Evolutionary conservation across 2,888 invertebrate species (phyloP).

Genomic region (Megastigmus dorsalis): DNA sequence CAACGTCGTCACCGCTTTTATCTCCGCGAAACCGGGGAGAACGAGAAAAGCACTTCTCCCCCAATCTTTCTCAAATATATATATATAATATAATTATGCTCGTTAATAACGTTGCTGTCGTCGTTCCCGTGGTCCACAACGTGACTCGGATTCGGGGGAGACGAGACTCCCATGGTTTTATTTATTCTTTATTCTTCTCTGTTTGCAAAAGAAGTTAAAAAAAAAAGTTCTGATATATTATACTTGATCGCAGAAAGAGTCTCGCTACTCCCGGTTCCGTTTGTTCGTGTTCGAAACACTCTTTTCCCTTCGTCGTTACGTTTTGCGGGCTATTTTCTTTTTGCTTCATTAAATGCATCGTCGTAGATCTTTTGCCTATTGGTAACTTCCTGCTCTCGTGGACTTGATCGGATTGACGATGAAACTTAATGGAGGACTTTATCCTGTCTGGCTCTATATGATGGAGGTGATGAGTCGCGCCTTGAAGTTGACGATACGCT

Average conservation of each 20-base stretch:
- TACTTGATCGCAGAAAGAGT: neutral
- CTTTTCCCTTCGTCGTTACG: neutral
- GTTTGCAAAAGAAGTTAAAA: no score
- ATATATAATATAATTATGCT: slow-evolving; percentile 21
- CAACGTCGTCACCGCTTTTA: slow-evolving; percentile 60
- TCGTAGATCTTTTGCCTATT: slow-evolving; percentile 4
- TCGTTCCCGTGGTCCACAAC: slow-evolving; percentile 68
- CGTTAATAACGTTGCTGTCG: slow-evolving; percentile 62
- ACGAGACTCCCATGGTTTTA: no score
- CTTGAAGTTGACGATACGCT: slow-evolving; percentile 94
- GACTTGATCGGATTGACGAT: neutral
- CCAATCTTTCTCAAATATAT: neutral
- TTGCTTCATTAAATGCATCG: neutral
- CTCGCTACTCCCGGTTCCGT: slow-evolving; percentile 9
- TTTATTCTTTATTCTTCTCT: no score
- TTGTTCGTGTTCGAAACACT: neutral
- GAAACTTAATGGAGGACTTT: neutral
- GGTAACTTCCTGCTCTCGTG: neutral
- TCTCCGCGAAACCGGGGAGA: neutral
- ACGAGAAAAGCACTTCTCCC: neutral
- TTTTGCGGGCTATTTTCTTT: neutral
- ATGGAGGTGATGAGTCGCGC: slow-evolving; percentile 92
- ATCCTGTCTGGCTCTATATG: slow-evolving; percentile 78
- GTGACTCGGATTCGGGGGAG: neutral
- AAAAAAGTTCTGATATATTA: no score